Conservation (phyloP, 2,113 vertebrate species). For the Saguinus imperator region DNA sequence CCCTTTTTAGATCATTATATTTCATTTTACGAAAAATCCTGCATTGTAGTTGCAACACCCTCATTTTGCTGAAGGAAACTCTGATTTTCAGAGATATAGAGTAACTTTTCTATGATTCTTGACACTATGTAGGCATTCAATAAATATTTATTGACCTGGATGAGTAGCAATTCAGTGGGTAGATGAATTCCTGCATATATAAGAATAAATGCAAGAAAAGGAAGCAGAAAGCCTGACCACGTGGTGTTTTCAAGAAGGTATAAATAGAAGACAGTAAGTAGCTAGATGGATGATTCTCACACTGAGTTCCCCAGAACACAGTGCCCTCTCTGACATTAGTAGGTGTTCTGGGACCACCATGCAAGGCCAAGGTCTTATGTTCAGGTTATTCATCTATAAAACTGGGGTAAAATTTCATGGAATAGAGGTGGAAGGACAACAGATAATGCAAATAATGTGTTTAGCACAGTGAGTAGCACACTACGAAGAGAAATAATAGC, state of each 20-base stretch:
- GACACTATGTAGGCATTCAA: background rate
- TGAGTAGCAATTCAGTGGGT: background rate
- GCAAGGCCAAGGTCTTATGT: background rate
- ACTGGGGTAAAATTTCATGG: background rate
- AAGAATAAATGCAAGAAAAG: background rate
- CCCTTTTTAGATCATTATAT: background rate
- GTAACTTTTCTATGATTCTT: background rate
- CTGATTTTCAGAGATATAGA: background rate
- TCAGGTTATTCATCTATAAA: background rate
- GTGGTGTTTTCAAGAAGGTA: background rate
- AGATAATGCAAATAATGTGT: background rate
- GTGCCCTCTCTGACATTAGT: background rate
- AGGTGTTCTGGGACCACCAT: background rate
- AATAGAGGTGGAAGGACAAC: background rate
- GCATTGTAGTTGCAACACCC: background rate
- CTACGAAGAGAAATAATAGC: background rate
- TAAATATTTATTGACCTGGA: background rate
- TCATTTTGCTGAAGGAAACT: background rate
- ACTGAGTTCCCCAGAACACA: background rate
- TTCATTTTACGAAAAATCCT: background rate
- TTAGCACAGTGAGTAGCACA: background rate
- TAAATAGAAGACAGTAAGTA: background rate
- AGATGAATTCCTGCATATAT: background rate
- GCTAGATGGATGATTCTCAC: background rate
- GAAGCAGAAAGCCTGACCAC: background rate